phyloP scores from a whole-genome alignment of 2,888 invertebrate genomes.

The Trimorus sp. region DNA sequence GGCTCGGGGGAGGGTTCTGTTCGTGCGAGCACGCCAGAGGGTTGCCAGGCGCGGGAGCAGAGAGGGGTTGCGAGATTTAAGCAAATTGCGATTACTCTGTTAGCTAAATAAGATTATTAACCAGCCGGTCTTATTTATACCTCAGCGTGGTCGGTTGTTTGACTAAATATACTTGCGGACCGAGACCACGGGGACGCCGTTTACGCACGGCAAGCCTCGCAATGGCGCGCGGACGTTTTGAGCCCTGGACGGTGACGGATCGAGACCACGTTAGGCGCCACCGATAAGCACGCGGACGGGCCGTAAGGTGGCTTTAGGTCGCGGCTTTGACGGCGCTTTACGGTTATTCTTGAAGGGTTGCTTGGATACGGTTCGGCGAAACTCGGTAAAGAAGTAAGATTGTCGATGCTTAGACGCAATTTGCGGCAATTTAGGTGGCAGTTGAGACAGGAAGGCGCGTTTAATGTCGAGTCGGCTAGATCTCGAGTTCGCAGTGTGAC shows the following conservation, averaged over 20 bases:
- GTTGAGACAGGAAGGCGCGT: not conserved
- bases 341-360: slow-evolving; percentile 32
- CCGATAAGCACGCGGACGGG: slow-evolving; percentile 24
- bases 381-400: slow-evolving; percentile 14
- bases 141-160: slow-evolving; percentile 71
- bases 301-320: slow-evolving; percentile 29
- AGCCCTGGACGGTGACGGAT: no score
- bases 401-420: slow-evolving; percentile 4
- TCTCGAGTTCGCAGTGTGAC: not conserved
- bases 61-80: slow-evolving; percentile 76
- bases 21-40: slow-evolving; percentile 52
- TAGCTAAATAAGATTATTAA: slow-evolving; percentile 78
- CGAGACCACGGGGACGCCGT: slow-evolving; percentile 8
- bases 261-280: not conserved
- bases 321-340: slow-evolving; percentile 21
- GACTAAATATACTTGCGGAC: slow-evolving; percentile 56
- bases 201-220: not conserved
- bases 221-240: no score
- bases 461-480: not conserved
- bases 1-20: slow-evolving; percentile 66
- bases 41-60: slow-evolving; percentile 68
- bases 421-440: not conserved
- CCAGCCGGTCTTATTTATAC: slow-evolving; percentile 76
- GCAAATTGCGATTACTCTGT: slow-evolving; percentile 78
- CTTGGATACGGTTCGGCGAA: not conserved